These are phyloP conservation scores for Allolobophora icterica DNA, from an alignment of 2,888 invertebrate species.

Conservation along the genomic window DNA sequence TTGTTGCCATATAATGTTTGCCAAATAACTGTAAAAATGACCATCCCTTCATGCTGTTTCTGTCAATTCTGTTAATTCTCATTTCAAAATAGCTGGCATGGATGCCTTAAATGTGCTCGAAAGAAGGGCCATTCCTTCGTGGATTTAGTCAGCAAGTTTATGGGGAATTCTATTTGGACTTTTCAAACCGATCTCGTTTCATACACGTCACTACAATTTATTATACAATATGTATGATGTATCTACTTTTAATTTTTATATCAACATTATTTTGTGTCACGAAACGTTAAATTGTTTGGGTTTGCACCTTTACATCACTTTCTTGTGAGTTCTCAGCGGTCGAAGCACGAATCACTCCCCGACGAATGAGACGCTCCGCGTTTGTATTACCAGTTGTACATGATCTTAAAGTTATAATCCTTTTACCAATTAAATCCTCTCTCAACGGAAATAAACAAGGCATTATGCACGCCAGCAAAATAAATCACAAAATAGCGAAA, in stretches of 20 bases:
- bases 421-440: neutral
- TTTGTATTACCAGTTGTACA: too few species aligned
- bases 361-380: neutral
- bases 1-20: too few species aligned
- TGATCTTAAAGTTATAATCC: neutral
- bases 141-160: neutral
- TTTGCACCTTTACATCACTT: neutral
- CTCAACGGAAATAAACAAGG: neutral
- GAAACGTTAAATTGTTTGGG: neutral
- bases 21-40: neutral
- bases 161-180: too few species aligned
- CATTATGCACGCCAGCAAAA: neutral
- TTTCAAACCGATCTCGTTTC: neutral
- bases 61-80: neutral
- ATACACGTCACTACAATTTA: neutral
- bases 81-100: neutral
- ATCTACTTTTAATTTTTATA: neutral
- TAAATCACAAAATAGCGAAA: neutral
- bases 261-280: neutral
- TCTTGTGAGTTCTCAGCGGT: neutral
- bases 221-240: too few species aligned
- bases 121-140: neutral
- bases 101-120: neutral
- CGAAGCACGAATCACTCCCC: neutral
- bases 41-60: neutral